Conservation (phyloP, 2,797 vertebrate species). For the Hypotaenidia okinawae region DNA sequence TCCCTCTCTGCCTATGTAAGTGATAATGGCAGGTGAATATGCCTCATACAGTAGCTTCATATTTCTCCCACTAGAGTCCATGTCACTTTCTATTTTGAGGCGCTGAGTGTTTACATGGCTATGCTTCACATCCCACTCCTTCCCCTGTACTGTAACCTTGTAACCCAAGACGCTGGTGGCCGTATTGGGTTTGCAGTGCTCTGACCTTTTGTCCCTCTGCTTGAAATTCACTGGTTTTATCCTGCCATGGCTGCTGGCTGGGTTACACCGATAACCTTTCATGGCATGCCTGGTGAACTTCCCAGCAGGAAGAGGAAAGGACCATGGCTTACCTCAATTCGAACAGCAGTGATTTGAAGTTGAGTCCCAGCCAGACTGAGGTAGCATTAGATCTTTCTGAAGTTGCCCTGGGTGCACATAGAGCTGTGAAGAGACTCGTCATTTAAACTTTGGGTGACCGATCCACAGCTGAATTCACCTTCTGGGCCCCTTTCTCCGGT, state of each 20-base stretch:
- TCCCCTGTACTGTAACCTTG: constrained; percentile 21
- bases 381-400: neutral
- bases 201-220: constrained; percentile 63
- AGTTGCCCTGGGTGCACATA: neutral
- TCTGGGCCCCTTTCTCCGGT: neutral
- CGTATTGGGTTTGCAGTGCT: constrained; percentile 39
- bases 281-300: constrained; percentile 1
- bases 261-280: constrained; percentile 48
- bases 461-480: neutral
- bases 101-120: constrained; percentile 29
- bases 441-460: neutral
- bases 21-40: constrained; percentile 60
- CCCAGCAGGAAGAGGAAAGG: neutral
- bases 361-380: neutral
- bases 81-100: constrained; percentile 65
- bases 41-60: constrained; percentile 38
- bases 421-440: neutral
- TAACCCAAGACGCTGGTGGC: constrained; percentile 46
- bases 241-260: neutral
- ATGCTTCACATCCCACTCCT: neutral
- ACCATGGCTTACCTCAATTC: neutral
- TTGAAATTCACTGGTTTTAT: constrained; percentile 26
- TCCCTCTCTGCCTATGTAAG: constrained; percentile 24
- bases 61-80: constrained; percentile 23
- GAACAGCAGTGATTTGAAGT: neutral